These are phyloP conservation scores for Syngnathus rostellatus DNA, from an alignment of 2,797 vertebrate species.

Conservation along the genomic window DNA sequence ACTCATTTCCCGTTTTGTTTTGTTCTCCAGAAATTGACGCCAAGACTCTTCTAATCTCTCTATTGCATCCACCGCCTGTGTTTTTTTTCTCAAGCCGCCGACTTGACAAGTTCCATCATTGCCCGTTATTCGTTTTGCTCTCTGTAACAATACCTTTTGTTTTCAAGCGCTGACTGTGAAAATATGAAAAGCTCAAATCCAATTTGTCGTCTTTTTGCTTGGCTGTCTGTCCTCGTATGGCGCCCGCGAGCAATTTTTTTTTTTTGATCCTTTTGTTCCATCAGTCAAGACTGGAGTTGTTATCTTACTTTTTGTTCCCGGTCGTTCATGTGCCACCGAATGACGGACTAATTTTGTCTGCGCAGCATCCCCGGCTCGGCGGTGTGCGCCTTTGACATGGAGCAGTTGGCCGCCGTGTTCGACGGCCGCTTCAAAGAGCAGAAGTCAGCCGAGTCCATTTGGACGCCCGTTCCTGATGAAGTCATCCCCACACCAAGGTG, in stretches of 20 bases:
- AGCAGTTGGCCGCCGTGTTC: conserved; percentile 82
- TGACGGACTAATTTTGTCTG: conserved; percentile 27
- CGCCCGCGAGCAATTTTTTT: conserved; percentile 13
- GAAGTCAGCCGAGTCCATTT: conserved; percentile 92
- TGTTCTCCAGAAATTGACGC: conserved; percentile 46
- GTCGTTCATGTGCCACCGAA: conserved; percentile 8
- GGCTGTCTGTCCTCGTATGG: conserved; percentile 28
- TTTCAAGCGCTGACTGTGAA: conserved; percentile 36
- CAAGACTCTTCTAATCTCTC: conserved; percentile 30
- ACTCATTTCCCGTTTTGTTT: conserved; percentile 57
- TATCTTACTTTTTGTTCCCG: conserved; percentile 22
- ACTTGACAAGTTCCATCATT: conserved; percentile 34
- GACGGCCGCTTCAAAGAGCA: conserved; percentile 95
- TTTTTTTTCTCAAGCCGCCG: conserved; percentile 17
- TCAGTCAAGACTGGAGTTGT: conserved; percentile 15
- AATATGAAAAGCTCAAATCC: conserved; percentile 43
- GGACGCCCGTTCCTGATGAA: conserved; percentile 90
- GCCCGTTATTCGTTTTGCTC: conserved; percentile 29
- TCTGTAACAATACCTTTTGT: conserved; percentile 38
- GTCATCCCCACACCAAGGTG: conserved; percentile 89
- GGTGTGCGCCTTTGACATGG: conserved; percentile 94
- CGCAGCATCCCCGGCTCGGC: conserved; percentile 90
- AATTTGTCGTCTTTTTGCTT: conserved; percentile 40
- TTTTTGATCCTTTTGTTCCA: conserved; percentile 15
- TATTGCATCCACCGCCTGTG: conserved; percentile 34